These are phyloP conservation scores for Phortica okadai DNA, from an alignment of 2,888 invertebrate species.

Conservation along the genomic window DNA sequence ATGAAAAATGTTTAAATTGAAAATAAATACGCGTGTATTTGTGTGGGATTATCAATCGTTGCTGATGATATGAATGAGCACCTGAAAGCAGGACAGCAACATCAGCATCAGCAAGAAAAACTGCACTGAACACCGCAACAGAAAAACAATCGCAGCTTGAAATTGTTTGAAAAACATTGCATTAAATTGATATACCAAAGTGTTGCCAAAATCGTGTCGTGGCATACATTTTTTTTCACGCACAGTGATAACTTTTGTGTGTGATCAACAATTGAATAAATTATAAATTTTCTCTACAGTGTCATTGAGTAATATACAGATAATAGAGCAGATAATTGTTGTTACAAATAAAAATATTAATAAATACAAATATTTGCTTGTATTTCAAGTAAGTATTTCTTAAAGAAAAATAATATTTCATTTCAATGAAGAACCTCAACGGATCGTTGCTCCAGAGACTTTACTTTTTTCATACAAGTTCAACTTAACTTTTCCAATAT, in stretches of 20 bases:
- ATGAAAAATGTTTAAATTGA: constrained; percentile 20
- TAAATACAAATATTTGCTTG: too few relatives aligned
- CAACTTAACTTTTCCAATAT: too few relatives aligned
- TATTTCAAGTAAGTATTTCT: too few relatives aligned
- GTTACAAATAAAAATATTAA: too few relatives aligned
- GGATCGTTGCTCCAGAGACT: too few relatives aligned
- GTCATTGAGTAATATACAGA: too few relatives aligned
- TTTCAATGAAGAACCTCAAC: too few relatives aligned
- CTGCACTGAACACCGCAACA: too few relatives aligned
- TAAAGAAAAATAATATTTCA: too few relatives aligned
- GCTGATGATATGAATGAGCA: not conserved
- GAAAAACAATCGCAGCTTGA: not conserved
- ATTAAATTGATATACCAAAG: not conserved
- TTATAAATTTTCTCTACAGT: too few relatives aligned
- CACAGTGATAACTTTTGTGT: not conserved
- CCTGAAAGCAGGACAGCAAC: not conserved
- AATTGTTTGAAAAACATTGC: not conserved
- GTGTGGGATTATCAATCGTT: constrained; percentile 2
- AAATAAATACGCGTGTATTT: constrained; percentile 14
- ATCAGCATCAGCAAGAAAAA: not conserved
- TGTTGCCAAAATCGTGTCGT: not conserved
- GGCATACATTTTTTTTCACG: not conserved
- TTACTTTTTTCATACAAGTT: not conserved
- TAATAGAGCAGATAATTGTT: too few relatives aligned
- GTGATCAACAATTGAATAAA: too few relatives aligned